A percentile compares a stretch with the other conserved stretches of the same genome.
Conservation (phyloP, 2,888 invertebrate species). For the Xestia c-nigrum region DNA sequence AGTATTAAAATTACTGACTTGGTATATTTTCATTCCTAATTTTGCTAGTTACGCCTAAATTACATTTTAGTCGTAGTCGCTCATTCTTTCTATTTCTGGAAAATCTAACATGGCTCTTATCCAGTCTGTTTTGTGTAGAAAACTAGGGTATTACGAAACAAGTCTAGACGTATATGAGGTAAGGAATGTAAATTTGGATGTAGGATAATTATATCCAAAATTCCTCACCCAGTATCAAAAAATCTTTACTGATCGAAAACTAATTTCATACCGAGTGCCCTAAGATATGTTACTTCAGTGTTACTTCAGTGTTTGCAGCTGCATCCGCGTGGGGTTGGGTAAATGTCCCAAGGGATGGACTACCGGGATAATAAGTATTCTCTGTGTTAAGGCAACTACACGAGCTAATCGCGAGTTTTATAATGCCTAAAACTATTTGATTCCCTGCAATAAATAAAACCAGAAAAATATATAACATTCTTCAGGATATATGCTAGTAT, state of each 20-base stretch:
- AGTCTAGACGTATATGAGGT: neutral
- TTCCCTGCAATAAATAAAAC: too few relatives aligned
- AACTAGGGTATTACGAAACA: conserved; percentile 1
- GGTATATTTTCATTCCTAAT: conserved; percentile 16
- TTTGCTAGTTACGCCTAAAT: conserved; percentile 8
- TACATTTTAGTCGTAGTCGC: neutral
- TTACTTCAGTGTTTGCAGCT: too few relatives aligned
- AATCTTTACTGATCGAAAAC: neutral
- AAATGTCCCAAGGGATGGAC: neutral
- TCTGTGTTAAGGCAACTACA: neutral
- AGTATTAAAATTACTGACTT: conserved; percentile 18
- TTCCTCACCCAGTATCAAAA: neutral
- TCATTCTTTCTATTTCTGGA: conserved; percentile 26
- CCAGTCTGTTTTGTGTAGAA: neutral
- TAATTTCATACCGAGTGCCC: neutral
- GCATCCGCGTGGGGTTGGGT: neutral
- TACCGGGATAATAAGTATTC: neutral
- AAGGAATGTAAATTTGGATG: neutral
- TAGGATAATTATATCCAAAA: neutral
- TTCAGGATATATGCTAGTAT: too few relatives aligned
- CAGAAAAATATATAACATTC: too few relatives aligned
- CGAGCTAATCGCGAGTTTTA: too few relatives aligned
- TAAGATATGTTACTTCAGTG: neutral
- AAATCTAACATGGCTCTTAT: neutral
- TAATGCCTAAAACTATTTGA: too few relatives aligned